phyloP scores from a whole-genome alignment of 2,888 invertebrate species.

The Darwinula stevensoni region DNA sequence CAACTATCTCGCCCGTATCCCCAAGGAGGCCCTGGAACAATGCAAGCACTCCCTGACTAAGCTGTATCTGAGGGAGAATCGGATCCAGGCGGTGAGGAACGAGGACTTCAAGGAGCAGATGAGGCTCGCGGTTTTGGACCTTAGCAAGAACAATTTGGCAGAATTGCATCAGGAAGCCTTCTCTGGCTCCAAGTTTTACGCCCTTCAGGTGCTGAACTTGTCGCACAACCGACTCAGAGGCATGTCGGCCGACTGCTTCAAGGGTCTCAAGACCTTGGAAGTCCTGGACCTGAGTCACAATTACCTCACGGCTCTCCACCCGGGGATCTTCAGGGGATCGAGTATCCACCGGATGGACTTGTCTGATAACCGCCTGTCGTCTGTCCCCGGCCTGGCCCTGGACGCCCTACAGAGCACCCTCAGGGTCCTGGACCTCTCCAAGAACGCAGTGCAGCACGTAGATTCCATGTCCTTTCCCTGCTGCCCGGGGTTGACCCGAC shows the following conservation, averaged over 20 bases:
- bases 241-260: constrained; percentile 11
- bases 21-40: background rate
- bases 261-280: constrained; percentile 26
- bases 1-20: background rate
- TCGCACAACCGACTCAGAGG: constrained; percentile 32
- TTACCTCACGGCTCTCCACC: constrained; percentile 32
- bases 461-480: constrained; percentile 62
- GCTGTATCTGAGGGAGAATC: no score
- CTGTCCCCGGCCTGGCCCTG: constrained; percentile 11
- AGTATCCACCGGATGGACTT: constrained; percentile 43
- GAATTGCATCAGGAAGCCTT: constrained; percentile 37
- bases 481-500: constrained; percentile 39
- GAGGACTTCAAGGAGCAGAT: no score
- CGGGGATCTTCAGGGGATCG: constrained; percentile 28
- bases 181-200: no score
- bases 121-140: constrained; percentile 38
- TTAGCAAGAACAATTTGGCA: constrained; percentile 51
- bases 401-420: constrained; percentile 17
- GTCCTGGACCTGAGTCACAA: constrained; percentile 43
- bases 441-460: constrained; percentile 51
- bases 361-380: constrained; percentile 26
- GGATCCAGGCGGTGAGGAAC: no score
- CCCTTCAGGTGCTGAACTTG: constrained; percentile 46
- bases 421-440: constrained; percentile 40
- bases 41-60: no score